Evolutionary conservation across 2,888 invertebrate species (phyloP).

Genomic region (Himalopsyche tibetana): DNA sequence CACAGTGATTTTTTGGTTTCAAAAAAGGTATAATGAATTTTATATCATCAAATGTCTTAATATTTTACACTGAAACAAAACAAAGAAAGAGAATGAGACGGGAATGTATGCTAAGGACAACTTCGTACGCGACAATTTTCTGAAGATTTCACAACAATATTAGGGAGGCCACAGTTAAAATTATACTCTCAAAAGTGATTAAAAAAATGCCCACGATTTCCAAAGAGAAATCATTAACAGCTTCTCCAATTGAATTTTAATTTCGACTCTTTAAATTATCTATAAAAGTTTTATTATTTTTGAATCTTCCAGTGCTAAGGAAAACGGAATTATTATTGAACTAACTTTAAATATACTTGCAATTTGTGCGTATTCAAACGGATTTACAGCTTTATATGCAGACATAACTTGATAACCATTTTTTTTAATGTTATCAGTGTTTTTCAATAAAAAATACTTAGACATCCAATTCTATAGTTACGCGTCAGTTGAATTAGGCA

Average conservation of each 20-base stretch:
- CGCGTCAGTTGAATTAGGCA: no score
- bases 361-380: no score
- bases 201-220: not conserved
- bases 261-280: not conserved
- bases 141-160: not conserved
- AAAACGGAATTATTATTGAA: no score
- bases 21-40: not conserved
- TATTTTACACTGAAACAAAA: not conserved
- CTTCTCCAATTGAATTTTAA: not conserved
- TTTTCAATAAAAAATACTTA: no score
- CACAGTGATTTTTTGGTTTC: not conserved
- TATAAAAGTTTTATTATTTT: no score
- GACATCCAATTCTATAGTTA: no score
- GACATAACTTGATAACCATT: no score
- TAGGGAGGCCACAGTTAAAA: not conserved
- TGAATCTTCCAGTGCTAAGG: no score
- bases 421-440: no score
- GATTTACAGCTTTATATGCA: no score
- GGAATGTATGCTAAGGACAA: constrained; percentile 19
- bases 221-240: constrained; percentile 11
- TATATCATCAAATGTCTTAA: not conserved
- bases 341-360: no score
- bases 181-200: not conserved
- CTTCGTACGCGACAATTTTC: constrained; percentile 5
- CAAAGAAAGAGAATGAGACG: not conserved